A percentile compares a stretch with the other conserved stretches of the same genome.
These are phyloP conservation scores for Scaptomyza tumidula DNA, from an alignment of 2,888 invertebrate species.

Conservation along the genomic window DNA sequence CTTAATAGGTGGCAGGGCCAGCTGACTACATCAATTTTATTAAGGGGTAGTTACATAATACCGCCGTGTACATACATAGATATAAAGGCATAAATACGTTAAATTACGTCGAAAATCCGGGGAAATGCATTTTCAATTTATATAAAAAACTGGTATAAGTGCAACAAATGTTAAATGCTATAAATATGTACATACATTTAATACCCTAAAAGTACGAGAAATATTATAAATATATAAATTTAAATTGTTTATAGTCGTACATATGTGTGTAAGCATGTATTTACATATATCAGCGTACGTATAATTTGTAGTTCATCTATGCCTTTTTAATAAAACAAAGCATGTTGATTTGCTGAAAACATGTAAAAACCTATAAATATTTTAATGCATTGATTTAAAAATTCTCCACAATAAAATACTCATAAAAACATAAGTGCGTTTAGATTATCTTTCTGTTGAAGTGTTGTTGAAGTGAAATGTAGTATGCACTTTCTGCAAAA, in stretches of 20 bases:
- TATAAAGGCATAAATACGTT: slow-evolving; percentile 39
- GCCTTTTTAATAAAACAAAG: slow-evolving; percentile 31
- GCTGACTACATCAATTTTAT: slow-evolving; percentile 17
- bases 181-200: slow-evolving; percentile 24
- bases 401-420: slow-evolving; percentile 21
- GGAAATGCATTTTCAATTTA: slow-evolving; percentile 47
- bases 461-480: too few species aligned
- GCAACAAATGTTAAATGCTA: slow-evolving; percentile 49
- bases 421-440: slow-evolving; percentile 13
- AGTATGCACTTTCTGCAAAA: slow-evolving; percentile 11
- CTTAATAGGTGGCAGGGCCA: slow-evolving; percentile 29
- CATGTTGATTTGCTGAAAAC: slow-evolving; percentile 43
- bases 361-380: slow-evolving; percentile 29
- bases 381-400: slow-evolving; percentile 23
- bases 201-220: slow-evolving; percentile 12
- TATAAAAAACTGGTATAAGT: slow-evolving; percentile 43
- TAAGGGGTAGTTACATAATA: slow-evolving; percentile 16
- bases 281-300: slow-evolving; percentile 22
- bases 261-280: slow-evolving; percentile 22
- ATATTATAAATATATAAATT: slow-evolving; percentile 19
- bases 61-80: slow-evolving; percentile 25
- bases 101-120: slow-evolving; percentile 36
- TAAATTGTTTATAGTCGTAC: slow-evolving; percentile 20
- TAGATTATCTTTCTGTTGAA: background rate
- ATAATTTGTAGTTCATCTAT: slow-evolving; percentile 17